Evolutionary conservation across 2,888 invertebrate genomes (phyloP), one percentile per base, ranked within the genome.

Genomic region (Lepidochitona cinerea): DNA sequence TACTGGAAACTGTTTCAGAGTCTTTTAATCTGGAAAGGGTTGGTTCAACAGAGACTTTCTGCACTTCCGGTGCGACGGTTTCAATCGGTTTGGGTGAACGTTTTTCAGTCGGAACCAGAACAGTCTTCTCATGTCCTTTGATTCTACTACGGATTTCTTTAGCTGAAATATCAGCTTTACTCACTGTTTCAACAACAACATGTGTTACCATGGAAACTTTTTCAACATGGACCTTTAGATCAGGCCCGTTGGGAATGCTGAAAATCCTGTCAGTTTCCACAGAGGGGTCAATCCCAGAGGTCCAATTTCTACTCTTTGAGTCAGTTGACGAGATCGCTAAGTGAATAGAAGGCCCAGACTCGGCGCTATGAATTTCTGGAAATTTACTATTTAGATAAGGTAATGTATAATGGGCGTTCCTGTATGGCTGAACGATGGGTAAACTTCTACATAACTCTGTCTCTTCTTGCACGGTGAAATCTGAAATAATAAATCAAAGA

Each of bases 121-220:
- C 54, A n/a, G 41, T 23, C 35, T 73, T 84, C 33, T 83, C 84
- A 37, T 81, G 80, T 0, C 86, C 87, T 76, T 79, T 88, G 74
- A 96, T 92, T 65, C 96, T 93, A 59, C 93, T 93, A 79, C 96
- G 92, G 33, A 96, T 95, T 84, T 96, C 96, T 80, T 94, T 94
- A 2, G 96, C 96, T 6, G 95, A 95, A 78, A 96, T 93, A 88
- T 96, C 96, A 74, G 94, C 93, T 83, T 94, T 93, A 69, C 93
- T 94, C 70, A 94, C 93, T 18, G 91, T 89, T 73, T 91, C 90
- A 64, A 92, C 81, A 68, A 78, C 89, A 5, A 92, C 79, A 77
- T 90, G 87, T 26, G 88, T 87, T 6, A 90, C 88, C 79, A 88
- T 89, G 32, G 90, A 90, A 41, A 88, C 81, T 37, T 84, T 83